Evolutionary conservation across 2,888 invertebrate species (phyloP), one percentile per base, ranked within the genome.

Genomic region (Leucophora obtusa): DNA sequence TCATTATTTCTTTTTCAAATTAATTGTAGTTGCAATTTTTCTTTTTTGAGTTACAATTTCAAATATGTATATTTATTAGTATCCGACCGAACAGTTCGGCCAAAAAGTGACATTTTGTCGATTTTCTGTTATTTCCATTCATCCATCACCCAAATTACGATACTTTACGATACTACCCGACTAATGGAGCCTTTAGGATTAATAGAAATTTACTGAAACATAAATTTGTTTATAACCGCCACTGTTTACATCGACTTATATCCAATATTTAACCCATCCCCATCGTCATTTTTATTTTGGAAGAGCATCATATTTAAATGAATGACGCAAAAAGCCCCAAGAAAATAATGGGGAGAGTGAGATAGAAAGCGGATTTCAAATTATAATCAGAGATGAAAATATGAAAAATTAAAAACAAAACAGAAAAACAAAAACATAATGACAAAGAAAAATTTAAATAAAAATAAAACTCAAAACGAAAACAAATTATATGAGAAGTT

Each of bases 371-470:
- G 54, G 54, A 65, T 54, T 54, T 14, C 10, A 50, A 59, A 47
- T 8, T 35, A 11, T 70, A 71, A 60, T 71, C 60, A 10, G 51
- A 60, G 60, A 71, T 71, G 53, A 71, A 72, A 62, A 72, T 62
- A 72, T 38, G 15, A 56, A n/a, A 71, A 11, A 15, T 28, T n/a
- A 28, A 8, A 63, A 63, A 50, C 28, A 28, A 71, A 53, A 24
- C 60, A 71, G n/a, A 43, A 14, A 58, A 47, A 28, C 6, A 28
- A 28, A 28, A 28, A 28, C 28, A 28, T 6, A 24, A 14, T n/a
- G 35, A 21, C 38, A 47, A 21, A 24, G 28, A 18, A 71, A 71
- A 11, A 38, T 38, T 38, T 8, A 11, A 35, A 38, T n/a, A 47
- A 56, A 69, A 69, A 28, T 14, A 24, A 43, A 71, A 71, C n/a